phyloP scores from a whole-genome alignment of 2,797 vertebrate species.

The Myripristis jacobus region DNA sequence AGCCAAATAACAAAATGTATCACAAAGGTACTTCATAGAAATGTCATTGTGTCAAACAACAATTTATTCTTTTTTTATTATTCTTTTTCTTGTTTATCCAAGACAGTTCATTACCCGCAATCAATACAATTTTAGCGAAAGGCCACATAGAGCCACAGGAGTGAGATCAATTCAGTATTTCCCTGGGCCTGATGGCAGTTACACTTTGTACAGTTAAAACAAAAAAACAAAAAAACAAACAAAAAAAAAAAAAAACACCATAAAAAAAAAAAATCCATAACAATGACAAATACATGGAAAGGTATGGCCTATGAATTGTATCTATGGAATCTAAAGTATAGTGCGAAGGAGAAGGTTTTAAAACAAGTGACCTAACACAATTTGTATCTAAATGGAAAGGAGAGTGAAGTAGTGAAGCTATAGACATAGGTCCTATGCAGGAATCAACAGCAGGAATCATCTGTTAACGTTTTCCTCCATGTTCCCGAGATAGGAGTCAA shows the following conservation, averaged over 20 bases:
- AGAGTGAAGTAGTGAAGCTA: constrained; percentile 83
- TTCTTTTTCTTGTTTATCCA: constrained; percentile 17
- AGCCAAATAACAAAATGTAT: constrained; percentile 62
- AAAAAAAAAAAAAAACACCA: constrained; percentile 40
- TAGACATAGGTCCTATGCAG: constrained; percentile 88
- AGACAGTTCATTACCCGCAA: constrained; percentile 60
- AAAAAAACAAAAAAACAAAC: constrained; percentile 29
- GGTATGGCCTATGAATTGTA: constrained; percentile 70
- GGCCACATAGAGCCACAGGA: constrained; percentile 72
- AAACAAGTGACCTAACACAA: constrained; percentile 68
- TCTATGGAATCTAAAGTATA: constrained; percentile 53
- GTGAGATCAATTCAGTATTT: constrained; percentile 61
- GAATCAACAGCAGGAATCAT: constrained; percentile 85
- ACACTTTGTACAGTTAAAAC: constrained; percentile 47
- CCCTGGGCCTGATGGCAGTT: constrained; percentile 61
- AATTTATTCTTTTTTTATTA: constrained; percentile 53
- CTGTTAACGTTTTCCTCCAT: constrained; percentile 80
- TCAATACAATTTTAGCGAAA: constrained; percentile 64
- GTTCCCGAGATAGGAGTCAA: constrained; percentile 87
- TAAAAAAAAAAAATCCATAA: constrained; percentile 63
- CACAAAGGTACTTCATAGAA: constrained; percentile 70
- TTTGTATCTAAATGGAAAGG: constrained; percentile 63
- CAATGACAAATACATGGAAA: constrained; percentile 64
- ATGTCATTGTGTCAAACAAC: constrained; percentile 63
- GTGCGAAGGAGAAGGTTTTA: constrained; percentile 53